phyloP scores from a whole-genome alignment of 2,113 vertebrate genomes.

The Cricetomys ansorgei region DNA sequence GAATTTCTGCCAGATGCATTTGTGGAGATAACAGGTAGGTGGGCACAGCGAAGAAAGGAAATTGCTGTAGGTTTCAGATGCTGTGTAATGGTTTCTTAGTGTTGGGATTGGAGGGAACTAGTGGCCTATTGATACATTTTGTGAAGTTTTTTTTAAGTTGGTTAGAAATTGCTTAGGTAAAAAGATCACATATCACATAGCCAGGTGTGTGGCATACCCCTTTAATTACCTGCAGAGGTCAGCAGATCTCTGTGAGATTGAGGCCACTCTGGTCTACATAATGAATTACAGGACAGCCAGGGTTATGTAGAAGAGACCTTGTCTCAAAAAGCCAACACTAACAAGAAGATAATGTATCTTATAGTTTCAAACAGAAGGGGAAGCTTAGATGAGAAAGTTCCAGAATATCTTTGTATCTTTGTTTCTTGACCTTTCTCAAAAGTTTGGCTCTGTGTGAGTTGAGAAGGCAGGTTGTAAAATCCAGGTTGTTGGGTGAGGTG shows the following conservation, averaged over 20 bases:
- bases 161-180: background rate
- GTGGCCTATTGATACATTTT: background rate
- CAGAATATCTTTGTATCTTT: background rate
- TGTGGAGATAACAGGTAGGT: background rate
- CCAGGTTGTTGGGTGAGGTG: background rate
- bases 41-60: background rate
- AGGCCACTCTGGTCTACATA: background rate
- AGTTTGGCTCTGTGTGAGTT: background rate
- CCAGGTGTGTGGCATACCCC: background rate
- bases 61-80: background rate
- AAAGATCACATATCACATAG: background rate
- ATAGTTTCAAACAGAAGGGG: background rate
- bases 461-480: background rate
- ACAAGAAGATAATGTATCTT: background rate
- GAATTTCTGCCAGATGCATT: background rate
- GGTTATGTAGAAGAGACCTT: background rate
- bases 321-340: background rate
- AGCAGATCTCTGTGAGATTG: background rate
- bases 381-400: background rate
- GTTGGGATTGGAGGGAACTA: background rate
- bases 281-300: background rate
- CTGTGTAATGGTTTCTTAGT: background rate
- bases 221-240: background rate
- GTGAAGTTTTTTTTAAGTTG: background rate
- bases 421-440: background rate